phyloP scores from a whole-genome alignment of 2,797 vertebrate species.

The Channallabes apus region DNA sequence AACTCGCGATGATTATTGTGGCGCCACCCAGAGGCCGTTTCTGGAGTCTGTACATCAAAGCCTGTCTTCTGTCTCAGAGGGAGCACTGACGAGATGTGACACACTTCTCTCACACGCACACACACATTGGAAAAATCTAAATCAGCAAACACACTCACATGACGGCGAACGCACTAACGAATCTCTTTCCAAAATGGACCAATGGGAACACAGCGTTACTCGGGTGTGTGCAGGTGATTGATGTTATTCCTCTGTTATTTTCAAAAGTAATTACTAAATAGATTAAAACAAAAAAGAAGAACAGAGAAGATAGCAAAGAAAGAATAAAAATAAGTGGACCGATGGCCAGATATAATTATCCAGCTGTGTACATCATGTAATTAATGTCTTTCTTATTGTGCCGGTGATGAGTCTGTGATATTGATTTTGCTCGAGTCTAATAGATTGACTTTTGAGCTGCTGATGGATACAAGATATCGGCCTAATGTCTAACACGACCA shows the following conservation, averaged over 20 bases:
- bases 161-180: background rate
- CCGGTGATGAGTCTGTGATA: background rate
- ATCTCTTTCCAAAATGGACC: too few species aligned
- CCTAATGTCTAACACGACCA: background rate
- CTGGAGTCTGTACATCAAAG: slow-evolving; percentile 19
- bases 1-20: background rate
- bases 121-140: background rate
- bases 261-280: too few species aligned
- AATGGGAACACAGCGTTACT: background rate
- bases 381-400: too few species aligned
- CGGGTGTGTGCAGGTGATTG: background rate
- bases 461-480: background rate
- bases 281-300: background rate
- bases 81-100: slow-evolving; percentile 49
- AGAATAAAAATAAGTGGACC: background rate
- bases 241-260: too few species aligned
- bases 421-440: background rate
- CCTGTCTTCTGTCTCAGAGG: slow-evolving; percentile 21
- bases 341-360: background rate
- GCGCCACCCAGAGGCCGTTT: background rate
- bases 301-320: background rate
- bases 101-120: background rate
- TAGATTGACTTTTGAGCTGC: background rate
- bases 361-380: background rate
- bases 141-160: background rate